Evolutionary conservation across 2,888 invertebrate genomes (phyloP), one percentile per base, ranked within the genome.

Genomic region (Dolomedes plantarius): DNA sequence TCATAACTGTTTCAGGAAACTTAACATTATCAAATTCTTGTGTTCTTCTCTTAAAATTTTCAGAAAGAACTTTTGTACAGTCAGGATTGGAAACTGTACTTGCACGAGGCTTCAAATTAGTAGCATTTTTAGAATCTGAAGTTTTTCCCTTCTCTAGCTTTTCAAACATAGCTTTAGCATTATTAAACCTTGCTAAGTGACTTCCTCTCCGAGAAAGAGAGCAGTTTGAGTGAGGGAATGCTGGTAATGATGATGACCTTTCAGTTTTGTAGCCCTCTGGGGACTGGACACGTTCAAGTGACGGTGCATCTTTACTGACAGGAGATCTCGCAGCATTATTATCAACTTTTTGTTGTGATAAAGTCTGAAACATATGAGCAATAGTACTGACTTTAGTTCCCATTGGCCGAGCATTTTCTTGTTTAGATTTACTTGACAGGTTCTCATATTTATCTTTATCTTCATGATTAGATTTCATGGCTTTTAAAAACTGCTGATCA

Each of bases 81-180:
- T 81, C 78, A 16, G 67, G 16, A 71, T 71, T 56, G 9, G 75
- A 19, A 28, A 69, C 31, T n/a, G 76, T 78, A 36, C 64, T 78
- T 13, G 71, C 31, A 16, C 78, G 81, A 73, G 69, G 6, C 31
- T 83, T 75, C 23, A 67, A 23, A 19, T 76, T 83, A 74, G n/a
- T 74, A 31, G 82, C 29, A 36, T 68, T 76, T 68, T 71, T 86
- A 28, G 50, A 65, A 50, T 86, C 74, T 11, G 32, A 46, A 46
- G 29, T 64, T 69, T 82, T 88, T 50, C 27, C 86, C 69, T 86
- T 80, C 29, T 96, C 95, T 88, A 97, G 93, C 91, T 97, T 97
- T 91, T 97, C 97, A 91, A 97, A 97, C 80, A 97, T 93, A 62
- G 97, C 97, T 88, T 97, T 93, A 1, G 97, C 97, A 91, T 95